Percentiles rank a stretch among this genome's conserved stretches.
These are phyloP conservation scores for Lateolabrax maculatus DNA, from an alignment of 2,797 vertebrate species.

Conservation along the genomic window DNA sequence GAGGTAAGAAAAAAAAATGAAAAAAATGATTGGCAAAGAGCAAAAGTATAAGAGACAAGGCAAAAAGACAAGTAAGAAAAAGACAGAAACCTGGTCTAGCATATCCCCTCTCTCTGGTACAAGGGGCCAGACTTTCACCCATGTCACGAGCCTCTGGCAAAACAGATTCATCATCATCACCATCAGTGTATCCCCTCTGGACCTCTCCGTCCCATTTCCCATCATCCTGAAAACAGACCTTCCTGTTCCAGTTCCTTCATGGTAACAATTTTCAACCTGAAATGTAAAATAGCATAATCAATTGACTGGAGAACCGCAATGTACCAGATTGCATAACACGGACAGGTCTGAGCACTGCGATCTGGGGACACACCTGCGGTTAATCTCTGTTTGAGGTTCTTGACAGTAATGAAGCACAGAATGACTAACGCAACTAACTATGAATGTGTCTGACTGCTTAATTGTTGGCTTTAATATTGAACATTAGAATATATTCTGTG, in stretches of 20 bases:
- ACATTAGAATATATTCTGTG: neutral
- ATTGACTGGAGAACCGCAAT: constrained; percentile 2
- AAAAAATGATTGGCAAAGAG: neutral
- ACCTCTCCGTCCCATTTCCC: constrained; percentile 38
- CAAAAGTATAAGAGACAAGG: neutral
- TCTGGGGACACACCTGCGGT: constrained; percentile 61
- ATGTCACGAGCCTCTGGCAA: constrained; percentile 25
- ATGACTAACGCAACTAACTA: constrained; percentile 21
- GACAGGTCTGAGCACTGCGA: constrained; percentile 59
- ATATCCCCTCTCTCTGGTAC: constrained; percentile 11
- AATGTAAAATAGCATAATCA: constrained; percentile 15
- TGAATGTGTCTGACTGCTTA: constrained; percentile 38
- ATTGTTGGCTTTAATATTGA: constrained; percentile 34
- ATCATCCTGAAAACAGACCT: constrained; percentile 35
- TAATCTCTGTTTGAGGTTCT: constrained; percentile 13
- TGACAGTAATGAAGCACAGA: constrained; percentile 8
- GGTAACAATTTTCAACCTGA: constrained; percentile 13
- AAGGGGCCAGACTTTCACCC: constrained; percentile 29
- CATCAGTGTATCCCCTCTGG: constrained; percentile 27
- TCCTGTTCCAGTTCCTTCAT: constrained; percentile 19
- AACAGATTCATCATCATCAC: constrained; percentile 56
- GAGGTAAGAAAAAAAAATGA: neutral
- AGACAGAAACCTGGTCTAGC: constrained; percentile 25
- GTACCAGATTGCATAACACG: constrained; percentile 38
- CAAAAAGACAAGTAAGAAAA: neutral